Base-by-base conservation (phyloP, 1,140 invertebrate genomes). In the Hirudo medicinalis region DNA sequence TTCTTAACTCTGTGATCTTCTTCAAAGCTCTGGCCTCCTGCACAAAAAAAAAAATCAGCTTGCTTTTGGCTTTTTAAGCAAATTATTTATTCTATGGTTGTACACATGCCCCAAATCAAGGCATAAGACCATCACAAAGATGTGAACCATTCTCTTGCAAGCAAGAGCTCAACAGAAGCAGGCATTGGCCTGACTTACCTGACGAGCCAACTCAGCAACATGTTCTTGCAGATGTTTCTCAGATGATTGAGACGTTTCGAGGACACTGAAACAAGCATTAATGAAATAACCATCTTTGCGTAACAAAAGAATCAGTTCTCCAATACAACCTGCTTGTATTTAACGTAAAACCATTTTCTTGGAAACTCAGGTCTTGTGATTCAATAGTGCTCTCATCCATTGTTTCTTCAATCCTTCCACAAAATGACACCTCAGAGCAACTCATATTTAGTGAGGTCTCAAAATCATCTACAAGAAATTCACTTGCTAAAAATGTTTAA, bases 1-100 rank as follows among this genome's bases (percentile, higher is more conserved):
- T 84, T 29, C 82, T 74, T 87, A 88, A 81, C 89, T 91, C 77
- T 29, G 87, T 85, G 76, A 97, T 90, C 78, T 92, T 87, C 79
- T 93, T 90, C 85, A 96, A 89, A 49, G 97, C 91, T 82, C 91
- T 89, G 19, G 92, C 93, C 84, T 97, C 94, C 73, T 70, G 22
- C 22, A 40, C 9, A 32, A 17, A 1, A 49, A 17, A 69, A 22
- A 8, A 4, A 69, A 69, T 63, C 29, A 13, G 15, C 22, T 11
- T n/a, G 1, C 8, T 25, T 63, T n/a, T 63, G 20, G 2, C 57
- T 13, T 25, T n/a, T 57, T 20, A 20, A 57, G 25, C 20, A 57
- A 57, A 57, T 5, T 57, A 57, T 57, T 2, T 3, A 57, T n/a
- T 5, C 9, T 6, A 63, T 63, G 29, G 15, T 8, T 49, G 43